Conservation (phyloP, 2,888 invertebrate species). For the Eucera pruinosa region DNA sequence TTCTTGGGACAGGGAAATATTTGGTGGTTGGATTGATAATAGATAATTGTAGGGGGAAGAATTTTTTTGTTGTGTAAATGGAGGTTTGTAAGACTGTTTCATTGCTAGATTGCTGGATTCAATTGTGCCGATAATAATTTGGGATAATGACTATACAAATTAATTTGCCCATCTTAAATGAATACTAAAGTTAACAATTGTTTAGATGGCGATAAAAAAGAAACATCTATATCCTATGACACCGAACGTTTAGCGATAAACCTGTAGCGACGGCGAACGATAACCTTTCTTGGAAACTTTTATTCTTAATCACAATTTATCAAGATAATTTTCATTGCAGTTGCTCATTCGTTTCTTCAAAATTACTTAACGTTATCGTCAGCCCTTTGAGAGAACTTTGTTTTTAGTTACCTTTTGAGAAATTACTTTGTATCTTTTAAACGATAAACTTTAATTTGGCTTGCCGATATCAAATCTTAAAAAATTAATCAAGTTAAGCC, state of each 20-base stretch:
- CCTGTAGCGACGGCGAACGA: constrained; percentile 7
- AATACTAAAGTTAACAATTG: not conserved
- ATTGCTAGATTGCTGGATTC: not conserved
- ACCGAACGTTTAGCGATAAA: not conserved
- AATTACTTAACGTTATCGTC: too few relatives aligned
- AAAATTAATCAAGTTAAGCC: too few relatives aligned
- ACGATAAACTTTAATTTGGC: too few relatives aligned
- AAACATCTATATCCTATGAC: not conserved
- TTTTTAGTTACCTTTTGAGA: not conserved
- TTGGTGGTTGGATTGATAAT: not conserved
- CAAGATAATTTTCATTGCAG: not conserved
- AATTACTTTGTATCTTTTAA: not conserved
- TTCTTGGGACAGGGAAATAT: too few relatives aligned
- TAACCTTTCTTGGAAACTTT: not conserved
- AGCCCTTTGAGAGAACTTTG: too few relatives aligned
- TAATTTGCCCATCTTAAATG: not conserved
- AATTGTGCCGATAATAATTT: not conserved
- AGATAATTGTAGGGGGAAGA: not conserved
- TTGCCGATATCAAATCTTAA: too few relatives aligned
- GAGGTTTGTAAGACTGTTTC: not conserved
- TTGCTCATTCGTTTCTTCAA: too few relatives aligned
- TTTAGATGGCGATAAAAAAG: not conserved
- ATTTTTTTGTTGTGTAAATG: not conserved
- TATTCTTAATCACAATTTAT: not conserved
- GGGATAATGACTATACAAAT: too few relatives aligned